Evolutionary conservation across 2,113 vertebrate genomes (phyloP).

Genomic region (Gadus chalcogrammus): DNA sequence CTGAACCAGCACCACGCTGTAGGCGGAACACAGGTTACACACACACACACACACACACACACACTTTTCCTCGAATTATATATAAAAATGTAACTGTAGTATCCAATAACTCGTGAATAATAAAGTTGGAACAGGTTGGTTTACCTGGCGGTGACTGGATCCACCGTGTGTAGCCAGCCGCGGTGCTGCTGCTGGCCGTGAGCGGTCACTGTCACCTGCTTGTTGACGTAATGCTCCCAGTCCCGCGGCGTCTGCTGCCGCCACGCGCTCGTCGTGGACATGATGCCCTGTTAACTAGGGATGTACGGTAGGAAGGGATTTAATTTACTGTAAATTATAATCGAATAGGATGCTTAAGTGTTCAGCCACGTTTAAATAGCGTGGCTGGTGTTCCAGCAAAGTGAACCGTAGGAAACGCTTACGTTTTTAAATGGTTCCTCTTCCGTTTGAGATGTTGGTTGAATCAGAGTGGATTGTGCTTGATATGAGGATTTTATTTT

Average conservation of each 20-base stretch:
- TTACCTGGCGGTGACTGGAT: background rate
- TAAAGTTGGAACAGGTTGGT: background rate
- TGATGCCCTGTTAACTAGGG: background rate
- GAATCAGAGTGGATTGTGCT: too few relatives aligned
- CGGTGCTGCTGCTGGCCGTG: background rate
- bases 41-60: background rate
- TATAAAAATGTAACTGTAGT: background rate
- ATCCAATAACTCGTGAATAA: background rate
- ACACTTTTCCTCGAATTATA: background rate
- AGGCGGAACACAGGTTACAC: background rate
- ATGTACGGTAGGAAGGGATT: slow-evolving; percentile 50
- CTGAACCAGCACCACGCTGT: background rate
- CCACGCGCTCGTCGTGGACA: background rate
- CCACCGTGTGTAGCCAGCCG: background rate
- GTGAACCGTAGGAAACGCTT: too few relatives aligned
- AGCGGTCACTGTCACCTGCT: background rate
- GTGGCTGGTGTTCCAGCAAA: too few relatives aligned
- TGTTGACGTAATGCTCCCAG: background rate
- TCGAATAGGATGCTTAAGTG: slow-evolving; percentile 54
- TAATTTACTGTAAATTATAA: slow-evolving; percentile 52
- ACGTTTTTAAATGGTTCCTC: too few relatives aligned
- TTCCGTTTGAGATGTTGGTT: too few relatives aligned
- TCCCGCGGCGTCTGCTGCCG: background rate
- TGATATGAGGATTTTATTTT: too few relatives aligned
- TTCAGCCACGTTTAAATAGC: too few relatives aligned